Evolutionary conservation across 2,888 invertebrate species (phyloP).

Genomic region (Patella caerulea): DNA sequence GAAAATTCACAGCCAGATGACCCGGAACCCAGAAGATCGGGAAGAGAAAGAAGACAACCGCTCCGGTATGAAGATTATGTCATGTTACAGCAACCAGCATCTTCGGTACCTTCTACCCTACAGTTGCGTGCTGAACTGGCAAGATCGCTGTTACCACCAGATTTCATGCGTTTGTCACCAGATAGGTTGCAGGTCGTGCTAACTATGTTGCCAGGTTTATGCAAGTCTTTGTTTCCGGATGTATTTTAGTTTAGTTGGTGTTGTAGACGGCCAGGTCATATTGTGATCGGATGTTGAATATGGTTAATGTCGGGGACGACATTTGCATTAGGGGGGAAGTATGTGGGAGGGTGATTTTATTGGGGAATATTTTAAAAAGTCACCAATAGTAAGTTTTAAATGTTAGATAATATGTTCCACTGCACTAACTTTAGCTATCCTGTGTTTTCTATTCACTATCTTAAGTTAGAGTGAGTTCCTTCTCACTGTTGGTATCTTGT

Average conservation of each 20-base stretch:
- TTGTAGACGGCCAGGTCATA: not conserved
- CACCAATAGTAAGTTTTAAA: not conserved
- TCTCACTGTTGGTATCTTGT: not conserved
- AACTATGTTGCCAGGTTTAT: not conserved
- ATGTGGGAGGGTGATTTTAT: not conserved
- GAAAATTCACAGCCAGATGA: not conserved
- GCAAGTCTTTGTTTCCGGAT: not conserved
- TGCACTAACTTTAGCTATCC: not conserved
- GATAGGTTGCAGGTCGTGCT: not conserved
- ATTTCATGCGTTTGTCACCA: not conserved
- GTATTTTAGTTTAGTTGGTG: not conserved
- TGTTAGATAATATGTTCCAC: slow-evolving; percentile 1
- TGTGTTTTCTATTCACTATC: not conserved
- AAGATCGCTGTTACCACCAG: not conserved
- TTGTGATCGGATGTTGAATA: not conserved
- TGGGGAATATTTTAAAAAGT: not conserved
- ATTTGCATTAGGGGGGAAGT: not conserved
- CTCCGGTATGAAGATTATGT: not conserved
- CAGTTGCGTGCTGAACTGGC: not conserved
- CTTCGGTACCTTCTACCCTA: not conserved
- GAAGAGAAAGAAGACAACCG: not conserved
- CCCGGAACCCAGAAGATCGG: not conserved
- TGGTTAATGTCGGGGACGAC: slow-evolving; percentile 1
- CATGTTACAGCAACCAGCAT: not conserved
- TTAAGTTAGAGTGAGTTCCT: not conserved